Base-by-base conservation (phyloP, 2,113 vertebrate species). In the Rostratula benghalensis region DNA sequence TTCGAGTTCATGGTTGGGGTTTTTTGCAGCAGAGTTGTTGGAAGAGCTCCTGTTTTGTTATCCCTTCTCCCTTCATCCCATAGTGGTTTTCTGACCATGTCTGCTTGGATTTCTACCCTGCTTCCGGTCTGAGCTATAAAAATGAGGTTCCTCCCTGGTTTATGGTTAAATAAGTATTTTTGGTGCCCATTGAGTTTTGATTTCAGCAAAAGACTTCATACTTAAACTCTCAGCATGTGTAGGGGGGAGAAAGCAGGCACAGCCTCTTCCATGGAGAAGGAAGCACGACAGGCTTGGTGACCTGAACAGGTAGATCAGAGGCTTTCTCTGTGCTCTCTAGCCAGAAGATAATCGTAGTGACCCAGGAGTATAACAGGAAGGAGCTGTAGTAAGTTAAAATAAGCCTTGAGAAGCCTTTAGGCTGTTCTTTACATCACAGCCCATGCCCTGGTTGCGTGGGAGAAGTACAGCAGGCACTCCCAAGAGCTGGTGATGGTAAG, bases 1-100 rank as follows among this genome's bases (percentile, higher is more conserved):
- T 73, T 11, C 1, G 1, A 10, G 4, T n/a, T 48, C 8, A 0
- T 4, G n/a, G 22, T 6, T 39, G 30, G 45, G 10, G 7, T 22
- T 19, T 60, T 9, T 10, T 68, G 64, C 50, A 57, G 35, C 48
- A 63, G 37, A 53, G 45, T 53, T 86, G 53, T 48, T 54, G 20
- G 15, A 50, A 41, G 5, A 81, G 10, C 39, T 90, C 37, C 65
- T 46, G 4, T 19, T 35, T 19, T 27, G 1, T 22, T 76, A 3
- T 7, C 6, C 41, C 9, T n/a, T 28, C 50, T 7, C 13, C n/a
- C 23, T 5, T 60, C 31, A 27, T 57, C 2, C 16, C 27, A 24
- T 25, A 7, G 31, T 19, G 17, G 30, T 61, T 64, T 33, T 79
- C 53, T 48, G 18, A 12, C 28, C 8, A 3, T 0, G 1, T 16